These are phyloP conservation scores for Steinernema khuongi DNA, from an alignment of 1,140 invertebrate genomes.

Conservation along the genomic window DNA sequence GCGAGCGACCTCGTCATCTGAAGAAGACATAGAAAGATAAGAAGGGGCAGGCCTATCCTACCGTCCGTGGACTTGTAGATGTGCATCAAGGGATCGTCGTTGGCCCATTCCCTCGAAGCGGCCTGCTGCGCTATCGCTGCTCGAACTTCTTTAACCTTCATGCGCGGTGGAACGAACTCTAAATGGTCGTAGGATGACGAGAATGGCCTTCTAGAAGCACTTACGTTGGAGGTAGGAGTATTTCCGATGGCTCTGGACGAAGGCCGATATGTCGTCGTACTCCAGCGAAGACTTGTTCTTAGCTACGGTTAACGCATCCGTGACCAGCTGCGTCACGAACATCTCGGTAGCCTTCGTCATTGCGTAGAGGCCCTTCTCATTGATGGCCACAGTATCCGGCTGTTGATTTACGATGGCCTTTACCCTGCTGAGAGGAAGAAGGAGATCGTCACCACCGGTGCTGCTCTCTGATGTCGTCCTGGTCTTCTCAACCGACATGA, in stretches of 20 bases:
- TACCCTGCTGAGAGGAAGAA: neutral
- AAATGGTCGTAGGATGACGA: neutral
- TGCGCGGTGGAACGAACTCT: conserved; percentile 26
- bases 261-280: conserved; percentile 28
- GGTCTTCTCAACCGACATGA: neutral
- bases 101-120: neutral
- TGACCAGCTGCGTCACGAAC: conserved; percentile 21
- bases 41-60: too few species aligned
- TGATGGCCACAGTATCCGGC: neutral
- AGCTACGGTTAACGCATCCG: neutral
- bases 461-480: neutral
- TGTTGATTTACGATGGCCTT: conserved; percentile 22
- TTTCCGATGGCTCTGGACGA: conserved; percentile 19
- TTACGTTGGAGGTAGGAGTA: conserved; percentile 24
- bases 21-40: too few species aligned
- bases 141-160: conserved; percentile 25
- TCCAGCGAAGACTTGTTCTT: conserved; percentile 10
- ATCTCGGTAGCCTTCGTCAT: conserved; percentile 24
- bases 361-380: conserved; percentile 19
- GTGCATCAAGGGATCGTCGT: neutral
- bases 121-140: neutral
- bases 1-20: neutral
- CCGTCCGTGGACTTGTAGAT: neutral
- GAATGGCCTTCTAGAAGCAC: neutral
- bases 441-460: neutral